These are phyloP conservation scores for Mohoua ochrocephala DNA, from an alignment of 2,113 vertebrate genomes.

Conservation along the genomic window DNA sequence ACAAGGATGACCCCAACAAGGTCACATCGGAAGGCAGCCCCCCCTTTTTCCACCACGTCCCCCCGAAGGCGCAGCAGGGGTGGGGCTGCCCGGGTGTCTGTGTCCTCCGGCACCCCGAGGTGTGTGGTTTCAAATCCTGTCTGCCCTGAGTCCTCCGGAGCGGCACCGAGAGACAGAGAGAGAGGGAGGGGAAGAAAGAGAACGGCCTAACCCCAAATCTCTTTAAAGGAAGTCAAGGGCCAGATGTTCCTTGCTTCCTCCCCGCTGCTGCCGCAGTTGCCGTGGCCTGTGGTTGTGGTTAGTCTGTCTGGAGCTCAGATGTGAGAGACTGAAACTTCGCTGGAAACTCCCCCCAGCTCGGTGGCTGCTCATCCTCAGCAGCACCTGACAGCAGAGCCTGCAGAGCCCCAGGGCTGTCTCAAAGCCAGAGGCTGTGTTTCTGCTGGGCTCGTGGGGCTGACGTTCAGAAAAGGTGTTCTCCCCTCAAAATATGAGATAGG, in stretches of 20 bases:
- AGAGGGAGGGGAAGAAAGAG: accelerated
- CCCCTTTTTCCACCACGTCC: accelerated
- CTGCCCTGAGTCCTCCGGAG: neutral
- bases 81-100: neutral
- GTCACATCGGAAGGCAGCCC: neutral
- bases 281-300: constrained; percentile 63
- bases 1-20: neutral
- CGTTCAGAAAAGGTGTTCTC: neutral
- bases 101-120: constrained; percentile 1
- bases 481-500: accelerated
- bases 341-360: constrained; percentile 32
- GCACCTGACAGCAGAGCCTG: constrained; percentile 2
- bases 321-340: constrained; percentile 50
- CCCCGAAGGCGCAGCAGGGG: neutral
- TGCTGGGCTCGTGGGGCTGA: neutral
- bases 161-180: neutral
- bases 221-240: constrained; percentile 45
- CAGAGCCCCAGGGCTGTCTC: neutral
- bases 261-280: constrained; percentile 53
- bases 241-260: constrained; percentile 67
- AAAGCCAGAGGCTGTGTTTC: neutral
- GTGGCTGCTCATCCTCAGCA: constrained; percentile 14
- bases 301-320: constrained; percentile 58
- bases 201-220: neutral
- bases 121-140: constrained; percentile 40